A percentile compares a stretch with the other conserved stretches of the same genome.
These are phyloP conservation scores for Exephanes ischioxanthus DNA, from an alignment of 2,888 invertebrate genomes.

Conservation along the genomic window DNA sequence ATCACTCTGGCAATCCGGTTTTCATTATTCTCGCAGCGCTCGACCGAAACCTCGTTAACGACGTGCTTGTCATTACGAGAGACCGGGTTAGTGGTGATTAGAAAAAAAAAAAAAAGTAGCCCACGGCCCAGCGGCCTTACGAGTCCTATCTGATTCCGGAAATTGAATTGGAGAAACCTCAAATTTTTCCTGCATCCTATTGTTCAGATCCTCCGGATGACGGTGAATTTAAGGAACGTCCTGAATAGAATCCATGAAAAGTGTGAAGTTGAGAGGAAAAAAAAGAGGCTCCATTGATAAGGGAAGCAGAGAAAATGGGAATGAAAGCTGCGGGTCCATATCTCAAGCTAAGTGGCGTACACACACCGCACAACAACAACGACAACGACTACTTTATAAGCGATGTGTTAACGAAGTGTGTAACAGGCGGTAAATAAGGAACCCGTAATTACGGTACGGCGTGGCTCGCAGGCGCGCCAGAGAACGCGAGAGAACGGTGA, in stretches of 20 bases:
- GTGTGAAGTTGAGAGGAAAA: background rate
- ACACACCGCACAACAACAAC: constrained; percentile 58
- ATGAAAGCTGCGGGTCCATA: constrained; percentile 12
- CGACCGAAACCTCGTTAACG: constrained; percentile 74
- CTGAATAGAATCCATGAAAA: background rate
- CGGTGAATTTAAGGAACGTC: background rate
- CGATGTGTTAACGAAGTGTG: constrained; percentile 84
- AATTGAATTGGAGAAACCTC: constrained; percentile 5
- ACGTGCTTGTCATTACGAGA: constrained; percentile 5
- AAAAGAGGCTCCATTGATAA: background rate
- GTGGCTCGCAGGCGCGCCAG: constrained; percentile 73
- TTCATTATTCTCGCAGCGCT: constrained; percentile 46
- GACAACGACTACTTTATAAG: constrained; percentile 78
- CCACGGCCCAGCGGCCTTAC: background rate
- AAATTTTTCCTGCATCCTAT: constrained; percentile 3
- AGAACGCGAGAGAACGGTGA: no score
- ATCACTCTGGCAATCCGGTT: constrained; percentile 19
- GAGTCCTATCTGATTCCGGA: constrained; percentile 7
- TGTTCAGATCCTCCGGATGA: background rate
- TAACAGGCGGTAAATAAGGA: constrained; percentile 84
- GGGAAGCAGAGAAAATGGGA: background rate
- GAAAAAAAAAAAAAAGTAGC: constrained; percentile 23
- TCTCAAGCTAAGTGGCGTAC: constrained; percentile 32
- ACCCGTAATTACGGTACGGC: constrained; percentile 83
- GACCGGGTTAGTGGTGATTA: constrained; percentile 15